Conservation (phyloP, 2,797 vertebrate species). For the Enteromius treurensis region DNA sequence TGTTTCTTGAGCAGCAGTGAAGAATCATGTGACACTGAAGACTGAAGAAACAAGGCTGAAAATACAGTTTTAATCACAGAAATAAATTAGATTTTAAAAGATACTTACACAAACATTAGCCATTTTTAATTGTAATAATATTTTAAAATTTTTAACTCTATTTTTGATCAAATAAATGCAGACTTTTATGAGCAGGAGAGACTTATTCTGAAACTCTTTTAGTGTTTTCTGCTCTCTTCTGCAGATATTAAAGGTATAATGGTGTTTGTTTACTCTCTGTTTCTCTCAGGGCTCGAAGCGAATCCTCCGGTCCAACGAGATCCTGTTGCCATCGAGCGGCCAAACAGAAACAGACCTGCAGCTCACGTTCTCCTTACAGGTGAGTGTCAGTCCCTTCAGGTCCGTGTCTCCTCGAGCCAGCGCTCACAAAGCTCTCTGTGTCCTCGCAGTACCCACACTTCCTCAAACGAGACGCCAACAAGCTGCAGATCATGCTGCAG, state of each 20-base stretch:
- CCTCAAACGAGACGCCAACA: constrained; percentile 89
- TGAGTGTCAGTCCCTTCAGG: constrained; percentile 51
- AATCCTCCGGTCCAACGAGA: constrained; percentile 92
- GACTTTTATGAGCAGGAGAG: background rate
- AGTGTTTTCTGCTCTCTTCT: background rate
- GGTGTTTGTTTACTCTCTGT: constrained; percentile 11
- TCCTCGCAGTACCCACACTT: constrained; percentile 86
- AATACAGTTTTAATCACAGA: background rate
- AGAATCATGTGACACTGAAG: background rate
- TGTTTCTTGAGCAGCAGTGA: background rate
- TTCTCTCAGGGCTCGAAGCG: constrained; percentile 85
- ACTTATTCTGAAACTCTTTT: background rate
- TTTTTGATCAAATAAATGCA: background rate
- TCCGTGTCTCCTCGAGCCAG: too few species aligned
- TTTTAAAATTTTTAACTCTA: background rate
- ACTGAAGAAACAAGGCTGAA: background rate
- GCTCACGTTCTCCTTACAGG: constrained; percentile 92
- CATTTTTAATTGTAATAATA: background rate
- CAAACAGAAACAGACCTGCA: constrained; percentile 90
- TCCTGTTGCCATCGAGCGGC: constrained; percentile 84
- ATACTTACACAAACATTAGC: too few species aligned
- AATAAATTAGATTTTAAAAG: background rate
- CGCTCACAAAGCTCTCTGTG: background rate
- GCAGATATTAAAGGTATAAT: background rate
- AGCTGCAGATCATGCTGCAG: constrained; percentile 92